Percentiles rank a stretch among this genome's conserved stretches.
Conservation (phyloP, 1,140 invertebrate species). For the Sinella curviseta region DNA sequence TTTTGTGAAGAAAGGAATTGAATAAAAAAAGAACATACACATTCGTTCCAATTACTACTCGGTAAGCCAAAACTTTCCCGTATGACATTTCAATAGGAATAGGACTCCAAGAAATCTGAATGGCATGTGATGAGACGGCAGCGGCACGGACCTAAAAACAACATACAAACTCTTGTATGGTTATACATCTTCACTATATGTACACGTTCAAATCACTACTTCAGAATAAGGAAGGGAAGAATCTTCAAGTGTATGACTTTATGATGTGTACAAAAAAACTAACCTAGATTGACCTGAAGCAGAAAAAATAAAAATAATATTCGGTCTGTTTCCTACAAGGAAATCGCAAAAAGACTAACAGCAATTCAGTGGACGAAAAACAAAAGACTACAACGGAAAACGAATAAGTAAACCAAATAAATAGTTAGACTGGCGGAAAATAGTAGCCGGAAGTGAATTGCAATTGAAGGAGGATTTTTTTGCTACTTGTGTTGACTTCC, state of each 20-base stretch:
- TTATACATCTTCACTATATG: background rate
- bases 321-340: no score
- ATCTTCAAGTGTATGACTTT: background rate
- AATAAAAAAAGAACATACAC: conserved; percentile 14
- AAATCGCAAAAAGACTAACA: background rate
- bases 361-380: background rate
- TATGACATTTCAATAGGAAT: conserved; percentile 39
- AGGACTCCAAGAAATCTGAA: conserved; percentile 39
- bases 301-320: no score
- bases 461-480: background rate
- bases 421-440: background rate
- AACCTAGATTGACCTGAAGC: background rate
- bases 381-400: background rate
- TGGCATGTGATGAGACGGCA: conserved; percentile 24
- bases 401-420: background rate
- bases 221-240: background rate
- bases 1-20: background rate
- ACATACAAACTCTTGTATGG: no score
- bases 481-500: background rate
- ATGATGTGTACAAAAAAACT: background rate
- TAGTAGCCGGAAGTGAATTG: background rate
- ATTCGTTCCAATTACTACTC: conserved; percentile 31
- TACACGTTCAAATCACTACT: no score
- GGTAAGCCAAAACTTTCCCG: conserved; percentile 39
- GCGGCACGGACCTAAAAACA: conserved; percentile 31